These are phyloP conservation scores for Nemotelus pantherinus DNA, from an alignment of 2,888 invertebrate genomes.

Conservation along the genomic window DNA sequence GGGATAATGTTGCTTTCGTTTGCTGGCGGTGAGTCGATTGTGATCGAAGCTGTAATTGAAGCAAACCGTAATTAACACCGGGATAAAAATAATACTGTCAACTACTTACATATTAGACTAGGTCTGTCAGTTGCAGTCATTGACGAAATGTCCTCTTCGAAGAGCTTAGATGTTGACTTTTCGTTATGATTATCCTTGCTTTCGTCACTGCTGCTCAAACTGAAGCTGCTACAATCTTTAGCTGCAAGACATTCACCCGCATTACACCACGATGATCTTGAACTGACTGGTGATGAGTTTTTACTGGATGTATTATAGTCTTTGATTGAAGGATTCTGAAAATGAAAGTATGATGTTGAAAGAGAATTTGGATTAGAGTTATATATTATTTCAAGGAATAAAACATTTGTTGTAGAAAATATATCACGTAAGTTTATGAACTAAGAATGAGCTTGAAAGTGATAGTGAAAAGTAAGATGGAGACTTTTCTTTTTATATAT, in stretches of 20 bases:
- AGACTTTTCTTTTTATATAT: too few species aligned
- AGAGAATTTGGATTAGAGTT: background rate
- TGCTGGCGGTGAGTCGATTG: constrained; percentile 43
- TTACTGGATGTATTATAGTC: constrained; percentile 54
- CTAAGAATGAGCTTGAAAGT: too few species aligned
- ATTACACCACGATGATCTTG: constrained; percentile 63
- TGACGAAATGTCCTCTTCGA: constrained; percentile 50
- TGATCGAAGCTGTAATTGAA: constrained; percentile 46
- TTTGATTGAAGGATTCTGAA: constrained; percentile 49
- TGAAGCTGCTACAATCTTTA: constrained; percentile 68
- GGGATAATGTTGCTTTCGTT: constrained; percentile 24
- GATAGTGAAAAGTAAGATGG: too few species aligned
- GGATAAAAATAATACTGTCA: background rate
- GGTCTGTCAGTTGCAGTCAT: constrained; percentile 47
- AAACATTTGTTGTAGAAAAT: background rate
- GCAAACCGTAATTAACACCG: background rate
- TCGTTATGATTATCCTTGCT: constrained; percentile 59
- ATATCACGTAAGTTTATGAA: too few species aligned
- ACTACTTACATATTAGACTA: constrained; percentile 48
- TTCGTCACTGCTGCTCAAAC: constrained; percentile 68
- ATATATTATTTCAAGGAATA: background rate
- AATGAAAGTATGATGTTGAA: background rate
- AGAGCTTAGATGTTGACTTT: constrained; percentile 37
- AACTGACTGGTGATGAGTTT: constrained; percentile 59
- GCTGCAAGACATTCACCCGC: constrained; percentile 75